phyloP scores from a whole-genome alignment of 2,888 invertebrate genomes.

The Diarsia mendica region DNA sequence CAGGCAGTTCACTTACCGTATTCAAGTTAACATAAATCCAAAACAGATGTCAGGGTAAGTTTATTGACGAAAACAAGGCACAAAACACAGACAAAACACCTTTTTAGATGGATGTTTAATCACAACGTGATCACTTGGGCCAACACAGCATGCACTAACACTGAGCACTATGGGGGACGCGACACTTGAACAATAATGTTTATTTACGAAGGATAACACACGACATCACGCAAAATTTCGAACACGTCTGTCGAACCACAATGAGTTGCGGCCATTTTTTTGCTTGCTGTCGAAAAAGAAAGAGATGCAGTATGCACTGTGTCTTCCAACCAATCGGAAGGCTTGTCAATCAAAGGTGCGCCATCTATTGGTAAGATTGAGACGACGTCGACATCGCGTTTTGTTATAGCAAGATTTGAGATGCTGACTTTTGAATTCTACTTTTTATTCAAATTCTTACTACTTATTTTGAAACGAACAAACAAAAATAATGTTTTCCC shows the following conservation, averaged over 20 bases:
- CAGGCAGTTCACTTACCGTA: constrained; percentile 79
- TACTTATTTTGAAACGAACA: neutral
- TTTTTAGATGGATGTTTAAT: constrained; percentile 73
- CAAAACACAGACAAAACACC: constrained; percentile 85
- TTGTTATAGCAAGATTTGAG: constrained; percentile 9
- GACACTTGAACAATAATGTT: constrained; percentile 79
- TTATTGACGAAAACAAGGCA: constrained; percentile 86
- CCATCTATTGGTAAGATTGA: constrained; percentile 44
- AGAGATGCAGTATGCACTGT: constrained; percentile 73
- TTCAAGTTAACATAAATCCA: constrained; percentile 89
- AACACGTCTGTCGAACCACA: constrained; percentile 85
- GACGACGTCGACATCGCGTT: constrained; percentile 32
- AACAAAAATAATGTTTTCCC: neutral
- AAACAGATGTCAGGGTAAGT: constrained; percentile 81
- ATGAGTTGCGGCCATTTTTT: constrained; percentile 88
- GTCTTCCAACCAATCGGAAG: constrained; percentile 68
- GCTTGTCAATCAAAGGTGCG: constrained; percentile 8
- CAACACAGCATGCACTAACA: constrained; percentile 81
- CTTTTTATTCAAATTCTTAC: neutral
- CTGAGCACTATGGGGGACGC: constrained; percentile 74
- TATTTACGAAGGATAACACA: constrained; percentile 82
- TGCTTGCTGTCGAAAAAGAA: constrained; percentile 79
- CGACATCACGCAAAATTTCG: constrained; percentile 77
- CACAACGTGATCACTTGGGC: constrained; percentile 77
- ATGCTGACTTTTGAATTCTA: neutral